Evolutionary conservation across 1,140 invertebrate species (phyloP).

Genomic region (Drosophila kanapiae): DNA sequence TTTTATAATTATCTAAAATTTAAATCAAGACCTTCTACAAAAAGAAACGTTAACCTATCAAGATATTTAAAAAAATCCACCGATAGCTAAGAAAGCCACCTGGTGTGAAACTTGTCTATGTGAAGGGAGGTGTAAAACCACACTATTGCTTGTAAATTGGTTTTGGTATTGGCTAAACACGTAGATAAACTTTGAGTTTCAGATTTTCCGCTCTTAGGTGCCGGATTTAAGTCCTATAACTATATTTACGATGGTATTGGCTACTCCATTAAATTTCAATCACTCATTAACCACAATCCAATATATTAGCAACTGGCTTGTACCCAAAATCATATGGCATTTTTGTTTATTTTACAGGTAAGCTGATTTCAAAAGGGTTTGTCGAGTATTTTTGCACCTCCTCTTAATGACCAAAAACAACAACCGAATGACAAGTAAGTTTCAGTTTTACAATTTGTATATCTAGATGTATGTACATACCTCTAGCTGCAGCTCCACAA

Average conservation of each 20-base stretch:
- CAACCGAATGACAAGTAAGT: conserved; percentile 39
- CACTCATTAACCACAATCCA: conserved; percentile 3
- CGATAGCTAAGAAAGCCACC: too few species aligned
- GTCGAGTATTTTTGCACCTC: not conserved
- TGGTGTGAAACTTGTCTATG: conserved; percentile 14
- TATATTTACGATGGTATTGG: not conserved
- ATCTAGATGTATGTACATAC: not conserved
- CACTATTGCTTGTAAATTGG: not conserved
- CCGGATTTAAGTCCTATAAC: not conserved
- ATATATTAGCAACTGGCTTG: not conserved
- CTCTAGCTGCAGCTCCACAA: not conserved
- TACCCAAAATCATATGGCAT: not conserved
- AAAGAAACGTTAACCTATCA: not conserved
- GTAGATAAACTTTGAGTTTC: conserved; percentile 1
- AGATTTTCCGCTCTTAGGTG: conserved; percentile 7
- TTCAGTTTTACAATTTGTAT: conserved; percentile 5
- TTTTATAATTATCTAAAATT: not conserved
- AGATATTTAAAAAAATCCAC: not conserved
- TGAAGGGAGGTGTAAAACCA: not conserved
- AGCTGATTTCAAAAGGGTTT: conserved; percentile 5
- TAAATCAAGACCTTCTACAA: not conserved
- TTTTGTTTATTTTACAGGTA: conserved; percentile 22
- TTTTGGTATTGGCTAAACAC: conserved; percentile 8
- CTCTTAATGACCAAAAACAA: conserved; percentile 32
- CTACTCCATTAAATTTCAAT: conserved; percentile 1